Evolutionary conservation across 2,888 invertebrate species (phyloP), one percentile per base, ranked within the genome.

Genomic region (Mamestra brassicae): DNA sequence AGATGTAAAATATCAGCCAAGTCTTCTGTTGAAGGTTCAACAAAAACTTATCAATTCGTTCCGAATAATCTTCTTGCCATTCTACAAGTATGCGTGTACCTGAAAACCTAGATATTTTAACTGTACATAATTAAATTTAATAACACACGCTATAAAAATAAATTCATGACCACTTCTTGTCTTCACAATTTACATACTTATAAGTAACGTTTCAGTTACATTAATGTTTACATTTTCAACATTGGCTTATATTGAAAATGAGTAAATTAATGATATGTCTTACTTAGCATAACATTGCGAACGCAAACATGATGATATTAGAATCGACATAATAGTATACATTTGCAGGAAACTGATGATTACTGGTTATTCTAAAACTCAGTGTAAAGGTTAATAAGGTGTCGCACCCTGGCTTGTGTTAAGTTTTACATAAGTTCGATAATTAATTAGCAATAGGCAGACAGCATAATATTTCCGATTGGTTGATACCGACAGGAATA

Each of bases 1-100:
- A 61, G 15, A 62, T 4, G n/a, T n/a, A 70, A 61, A 42, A 66
- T 71, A 15, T 60, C 17, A 61, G 10, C 58, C 11, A 38, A 71
- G 58, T 68, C 58, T 65, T 47, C 71, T 57, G 55, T 55, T 76
- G 76, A 85, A 85, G 86, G 86, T 73, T 77, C 13, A 11, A 38
- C 45, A 60, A 17, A 66, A 70, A 57, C 55, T 85, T 85, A 84
- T 47, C 50, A 7, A 85, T 85, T 85, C 62, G 85, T 86, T 86
- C 76, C 78, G 55, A 66, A 62, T 82, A 57, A 83, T 63, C 36
- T 36, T 34, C 8, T 61, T 50, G 8, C 47, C 8, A 17, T 3
- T 8, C 36, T 62, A 36, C 45, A 7, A 34, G 4, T 58, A 65
- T 52, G n/a, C 67, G 62, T 61, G 74, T 36, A 75, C 38, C 26